Evolutionary conservation across 2,888 invertebrate species (phyloP).

Genomic region (Ophraella communa): DNA sequence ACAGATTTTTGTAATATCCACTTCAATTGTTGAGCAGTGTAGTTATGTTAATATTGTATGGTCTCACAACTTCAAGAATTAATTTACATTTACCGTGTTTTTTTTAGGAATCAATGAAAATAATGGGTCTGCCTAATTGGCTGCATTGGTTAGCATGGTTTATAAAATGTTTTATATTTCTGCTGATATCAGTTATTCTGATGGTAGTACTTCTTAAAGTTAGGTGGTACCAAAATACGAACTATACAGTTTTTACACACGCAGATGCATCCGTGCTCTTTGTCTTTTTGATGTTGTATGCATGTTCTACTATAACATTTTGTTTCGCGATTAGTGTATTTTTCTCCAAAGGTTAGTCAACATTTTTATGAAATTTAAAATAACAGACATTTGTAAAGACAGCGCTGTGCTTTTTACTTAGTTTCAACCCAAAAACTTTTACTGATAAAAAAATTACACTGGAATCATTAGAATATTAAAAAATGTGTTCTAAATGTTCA

Average conservation of each 20-base stretch:
- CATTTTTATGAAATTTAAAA: neutral
- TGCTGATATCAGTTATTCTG: conserved; percentile 63
- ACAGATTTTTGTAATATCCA: no score
- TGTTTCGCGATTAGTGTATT: conserved; percentile 81
- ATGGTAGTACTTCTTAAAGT: conserved; percentile 61
- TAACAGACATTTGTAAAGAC: no score
- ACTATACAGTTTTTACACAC: conserved; percentile 71
- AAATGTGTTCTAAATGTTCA: no score
- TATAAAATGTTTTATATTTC: conserved; percentile 72
- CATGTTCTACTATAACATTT: conserved; percentile 74
- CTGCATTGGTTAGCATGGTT: conserved; percentile 89
- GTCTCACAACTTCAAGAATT: neutral
- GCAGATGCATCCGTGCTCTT: conserved; percentile 70
- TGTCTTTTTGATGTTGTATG: conserved; percentile 74
- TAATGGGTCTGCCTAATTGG: conserved; percentile 86
- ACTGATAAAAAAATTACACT: no score
- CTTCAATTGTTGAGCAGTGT: no score
- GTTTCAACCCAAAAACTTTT: no score
- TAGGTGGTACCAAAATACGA: conserved; percentile 50
- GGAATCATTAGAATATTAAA: no score
- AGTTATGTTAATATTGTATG: no score
- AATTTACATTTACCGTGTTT: neutral
- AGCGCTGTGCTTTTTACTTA: neutral
- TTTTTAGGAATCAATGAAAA: conserved; percentile 81
- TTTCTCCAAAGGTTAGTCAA: conserved; percentile 72